Percentiles rank a stretch among this genome's conserved stretches.
Conservation (phyloP, 2,113 vertebrate genomes). For the Grammatotria lemairii region DNA sequence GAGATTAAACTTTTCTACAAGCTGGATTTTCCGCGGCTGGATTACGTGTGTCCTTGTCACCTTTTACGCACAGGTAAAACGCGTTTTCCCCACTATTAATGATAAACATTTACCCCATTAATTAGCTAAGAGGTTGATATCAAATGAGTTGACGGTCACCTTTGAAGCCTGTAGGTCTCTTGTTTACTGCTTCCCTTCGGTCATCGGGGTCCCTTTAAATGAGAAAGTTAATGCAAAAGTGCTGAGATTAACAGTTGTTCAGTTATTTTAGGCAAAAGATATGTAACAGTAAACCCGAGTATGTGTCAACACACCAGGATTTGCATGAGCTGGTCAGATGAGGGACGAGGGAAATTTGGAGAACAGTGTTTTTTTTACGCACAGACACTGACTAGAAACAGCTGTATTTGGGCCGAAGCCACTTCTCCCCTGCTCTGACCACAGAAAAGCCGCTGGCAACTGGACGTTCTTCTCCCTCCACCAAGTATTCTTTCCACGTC, state of each 20-base stretch:
- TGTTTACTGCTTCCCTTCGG: too few relatives aligned
- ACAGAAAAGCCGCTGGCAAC: conserved; percentile 18
- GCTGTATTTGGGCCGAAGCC: conserved; percentile 46
- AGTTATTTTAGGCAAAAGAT: background rate
- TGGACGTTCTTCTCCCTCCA: background rate
- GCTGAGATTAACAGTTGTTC: background rate
- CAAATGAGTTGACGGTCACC: background rate
- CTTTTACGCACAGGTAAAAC: conserved; percentile 66
- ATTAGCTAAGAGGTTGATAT: background rate
- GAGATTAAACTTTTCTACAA: conserved; percentile 55
- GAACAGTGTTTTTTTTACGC: background rate
- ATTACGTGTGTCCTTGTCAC: conserved; percentile 54
- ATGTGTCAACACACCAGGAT: background rate
- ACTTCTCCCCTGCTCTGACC: conserved; percentile 15
- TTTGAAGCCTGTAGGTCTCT: background rate
- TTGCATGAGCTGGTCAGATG: background rate
- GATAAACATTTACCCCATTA: background rate
- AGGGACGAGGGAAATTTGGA: background rate
- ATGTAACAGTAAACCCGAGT: background rate
- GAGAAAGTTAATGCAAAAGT: background rate
- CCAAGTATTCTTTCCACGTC: background rate
- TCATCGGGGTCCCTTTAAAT: background rate
- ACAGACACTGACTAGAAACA: conserved; percentile 45
- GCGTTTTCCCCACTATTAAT: background rate
- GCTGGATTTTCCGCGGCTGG: conserved; percentile 74